Percentiles rank a stretch among this genome's conserved stretches.
Evolutionary conservation across 2,113 vertebrate genomes (phyloP).

Genomic region (Myotis davidii): DNA sequence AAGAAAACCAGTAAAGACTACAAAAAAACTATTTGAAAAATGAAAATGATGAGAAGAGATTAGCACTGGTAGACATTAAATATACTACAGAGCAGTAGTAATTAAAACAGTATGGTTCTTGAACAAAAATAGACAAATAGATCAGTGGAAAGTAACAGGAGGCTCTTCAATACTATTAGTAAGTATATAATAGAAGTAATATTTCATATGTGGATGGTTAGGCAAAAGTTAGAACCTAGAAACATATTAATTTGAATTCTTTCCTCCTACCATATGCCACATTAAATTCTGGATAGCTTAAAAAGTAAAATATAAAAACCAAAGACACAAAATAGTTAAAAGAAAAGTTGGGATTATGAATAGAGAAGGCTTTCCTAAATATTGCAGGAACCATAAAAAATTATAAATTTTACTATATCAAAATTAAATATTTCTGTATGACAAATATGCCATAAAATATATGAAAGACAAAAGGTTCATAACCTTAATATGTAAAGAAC

Average conservation of each 20-base stretch:
- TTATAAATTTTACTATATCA: constrained; percentile 30
- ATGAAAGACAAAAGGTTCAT: constrained; percentile 4
- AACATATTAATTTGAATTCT: constrained; percentile 29
- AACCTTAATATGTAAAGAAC: constrained; percentile 40
- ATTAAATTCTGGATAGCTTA: constrained; percentile 25
- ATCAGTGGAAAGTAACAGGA: neutral
- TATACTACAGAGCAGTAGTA: neutral
- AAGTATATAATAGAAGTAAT: neutral
- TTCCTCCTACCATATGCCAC: neutral
- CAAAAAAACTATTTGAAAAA: constrained; percentile 39
- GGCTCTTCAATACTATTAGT: neutral
- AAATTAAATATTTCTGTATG: constrained; percentile 46
- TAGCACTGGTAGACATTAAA: neutral
- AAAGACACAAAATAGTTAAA: neutral
- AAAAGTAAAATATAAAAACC: constrained; percentile 48
- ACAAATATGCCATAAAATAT: neutral
- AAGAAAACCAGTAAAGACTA: neutral
- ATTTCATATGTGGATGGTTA: neutral
- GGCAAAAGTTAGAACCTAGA: neutral
- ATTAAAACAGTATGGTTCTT: neutral
- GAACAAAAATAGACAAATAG: neutral
- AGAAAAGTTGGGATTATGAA: constrained; percentile 5
- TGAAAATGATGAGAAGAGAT: constrained; percentile 18
- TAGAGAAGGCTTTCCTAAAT: neutral
- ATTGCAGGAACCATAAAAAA: neutral